Base-by-base conservation (phyloP, 2,113 vertebrate species). In the Barbus barbus region DNA sequence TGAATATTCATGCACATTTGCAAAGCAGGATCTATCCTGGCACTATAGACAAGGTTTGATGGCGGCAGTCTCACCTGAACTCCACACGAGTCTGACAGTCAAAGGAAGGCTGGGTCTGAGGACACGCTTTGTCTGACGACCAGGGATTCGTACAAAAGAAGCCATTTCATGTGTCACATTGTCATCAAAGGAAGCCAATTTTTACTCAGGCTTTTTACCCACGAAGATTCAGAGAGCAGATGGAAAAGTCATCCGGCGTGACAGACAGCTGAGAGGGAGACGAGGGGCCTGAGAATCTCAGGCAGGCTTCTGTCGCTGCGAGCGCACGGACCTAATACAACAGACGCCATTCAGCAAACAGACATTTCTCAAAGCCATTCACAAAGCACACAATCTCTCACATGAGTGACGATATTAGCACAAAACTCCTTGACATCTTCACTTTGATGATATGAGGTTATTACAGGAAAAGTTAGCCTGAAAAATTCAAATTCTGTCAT, bases 151-250 rank as follows among this genome's bases (percentile, higher is more conserved):
- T n/a, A n/a, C n/a, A 86, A 84, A 86, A 87, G 78, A 86, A 87
- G 58, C 28, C 88, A 84, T 89, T 89, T 78, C 74, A 75, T 36
- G 82, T 89, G 86, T 89, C 84, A 82, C 38, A 26, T 31, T n/a
- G 22, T 72, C 82, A 84, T 79, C 65, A 84, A 82, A 74, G 51
- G 74, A 81, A 84, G 51, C 4, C 60, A 44, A 82, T 83, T 85
- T 81, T 48, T 71, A 72, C 51, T 76, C 31, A n/a, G 61, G 16
- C 41, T 61, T 26, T 63, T 60, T 60, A 20, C 31, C 61, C 65
- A 33, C 20, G 51, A 75, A 69, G 75, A 81, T 67, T 48, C 63
- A 28, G 46, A 2, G 72, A 65, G 46, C 36, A 63, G 78, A 84
- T 86, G 41, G 72, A 84, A 75, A 81, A 86, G 44, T 84, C 67